These are phyloP conservation scores for Dryobotodes eremita DNA, from an alignment of 2,888 invertebrate species.

Conservation along the genomic window DNA sequence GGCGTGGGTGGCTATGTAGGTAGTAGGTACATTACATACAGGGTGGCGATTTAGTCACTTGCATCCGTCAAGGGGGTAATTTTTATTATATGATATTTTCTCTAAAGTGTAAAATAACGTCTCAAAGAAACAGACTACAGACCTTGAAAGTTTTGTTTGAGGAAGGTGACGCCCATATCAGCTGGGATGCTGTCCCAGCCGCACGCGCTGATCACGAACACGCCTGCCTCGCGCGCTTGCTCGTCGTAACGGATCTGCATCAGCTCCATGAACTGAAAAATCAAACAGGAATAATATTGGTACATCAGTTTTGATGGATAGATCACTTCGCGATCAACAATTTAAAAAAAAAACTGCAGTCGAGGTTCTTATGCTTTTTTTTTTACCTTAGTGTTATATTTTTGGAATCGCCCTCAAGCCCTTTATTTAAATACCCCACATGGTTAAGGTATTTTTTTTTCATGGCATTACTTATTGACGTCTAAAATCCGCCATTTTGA, in stretches of 20 bases:
- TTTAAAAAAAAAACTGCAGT: background rate
- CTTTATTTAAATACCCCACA: background rate
- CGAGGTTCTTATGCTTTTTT: too few species aligned
- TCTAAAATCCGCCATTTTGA: background rate
- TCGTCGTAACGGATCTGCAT: conserved; percentile 96
- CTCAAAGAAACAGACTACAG: background rate
- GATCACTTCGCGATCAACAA: background rate
- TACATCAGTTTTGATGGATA: background rate
- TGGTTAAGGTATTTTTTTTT: background rate
- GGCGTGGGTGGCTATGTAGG: too few species aligned
- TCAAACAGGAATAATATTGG: too few species aligned
- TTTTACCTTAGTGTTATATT: background rate
- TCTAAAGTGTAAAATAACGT: background rate
- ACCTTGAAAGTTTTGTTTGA: conserved; percentile 95
- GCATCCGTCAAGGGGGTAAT: too few species aligned
- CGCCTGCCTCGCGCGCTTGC: conserved; percentile 94
- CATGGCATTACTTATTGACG: background rate
- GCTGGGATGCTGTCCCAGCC: conserved; percentile 98
- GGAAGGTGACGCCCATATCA: conserved; percentile 96
- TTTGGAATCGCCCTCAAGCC: background rate
- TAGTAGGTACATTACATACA: too few species aligned
- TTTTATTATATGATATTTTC: too few species aligned
- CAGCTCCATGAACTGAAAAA: conserved; percentile 93
- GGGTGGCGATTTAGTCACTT: too few species aligned
- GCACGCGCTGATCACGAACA: conserved; percentile 97